Evolutionary conservation across 2,113 vertebrate species (phyloP).

Genomic region (Ornithorhynchus anatinus): DNA sequence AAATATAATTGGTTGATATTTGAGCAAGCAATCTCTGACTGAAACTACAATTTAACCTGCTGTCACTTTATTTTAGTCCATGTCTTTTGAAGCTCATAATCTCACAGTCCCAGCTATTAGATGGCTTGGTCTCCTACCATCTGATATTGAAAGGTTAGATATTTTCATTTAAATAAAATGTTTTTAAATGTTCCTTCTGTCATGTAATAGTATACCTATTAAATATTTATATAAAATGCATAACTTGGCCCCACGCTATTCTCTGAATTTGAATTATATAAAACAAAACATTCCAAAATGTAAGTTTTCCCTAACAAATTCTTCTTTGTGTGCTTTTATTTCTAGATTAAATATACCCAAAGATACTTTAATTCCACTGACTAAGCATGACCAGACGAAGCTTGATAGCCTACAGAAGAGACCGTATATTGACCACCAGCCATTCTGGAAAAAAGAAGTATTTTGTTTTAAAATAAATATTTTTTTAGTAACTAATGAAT

Average conservation of each 20-base stretch:
- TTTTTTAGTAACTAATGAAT: too few species aligned
- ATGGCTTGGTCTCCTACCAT: constrained; percentile 98
- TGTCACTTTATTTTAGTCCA: constrained; percentile 83
- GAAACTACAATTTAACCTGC: too few species aligned
- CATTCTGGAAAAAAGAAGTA: constrained; percentile 89
- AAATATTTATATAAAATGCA: too few species aligned
- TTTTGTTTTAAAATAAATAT: neutral
- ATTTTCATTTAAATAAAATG: neutral
- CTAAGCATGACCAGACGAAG: constrained; percentile 83
- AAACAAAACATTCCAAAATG: too few species aligned
- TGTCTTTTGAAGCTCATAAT: constrained; percentile 94
- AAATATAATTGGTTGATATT: too few species aligned
- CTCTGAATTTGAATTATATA: too few species aligned
- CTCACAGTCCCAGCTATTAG: constrained; percentile 91
- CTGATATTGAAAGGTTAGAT: constrained; percentile 90
- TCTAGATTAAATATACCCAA: constrained; percentile 81
- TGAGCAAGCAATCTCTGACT: too few species aligned
- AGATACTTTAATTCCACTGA: constrained; percentile 83
- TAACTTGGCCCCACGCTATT: too few species aligned
- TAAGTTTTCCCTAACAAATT: constrained; percentile 14
- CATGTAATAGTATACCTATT: neutral
- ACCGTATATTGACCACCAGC: constrained; percentile 83
- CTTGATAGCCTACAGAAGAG: constrained; percentile 83
- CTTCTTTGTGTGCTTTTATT: neutral
- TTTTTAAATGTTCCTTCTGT: neutral